These are phyloP conservation scores for Apostichopus californicus DNA, from an alignment of 35 echinoderm and acorn worm genomes.

Conservation along the genomic window DNA sequence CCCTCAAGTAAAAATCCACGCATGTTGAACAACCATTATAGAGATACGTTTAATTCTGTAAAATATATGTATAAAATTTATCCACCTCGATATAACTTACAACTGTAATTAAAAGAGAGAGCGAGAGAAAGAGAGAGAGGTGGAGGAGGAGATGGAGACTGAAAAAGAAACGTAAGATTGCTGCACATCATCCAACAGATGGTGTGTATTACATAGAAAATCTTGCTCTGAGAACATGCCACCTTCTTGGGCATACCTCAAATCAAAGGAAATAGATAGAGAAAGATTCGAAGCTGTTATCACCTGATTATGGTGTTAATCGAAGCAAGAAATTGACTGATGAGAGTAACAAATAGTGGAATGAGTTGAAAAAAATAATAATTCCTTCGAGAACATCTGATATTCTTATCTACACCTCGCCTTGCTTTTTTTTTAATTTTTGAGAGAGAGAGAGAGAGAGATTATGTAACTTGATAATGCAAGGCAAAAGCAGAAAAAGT, in stretches of 20 bases:
- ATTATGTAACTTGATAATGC: neutral
- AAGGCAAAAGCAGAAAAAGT: too few species aligned
- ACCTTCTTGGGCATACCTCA: neutral
- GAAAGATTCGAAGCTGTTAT: neutral
- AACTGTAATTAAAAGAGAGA: too few species aligned
- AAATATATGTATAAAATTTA: too few species aligned
- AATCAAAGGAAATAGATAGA: neutral
- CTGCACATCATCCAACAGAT: neutral
- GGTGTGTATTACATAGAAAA: neutral
- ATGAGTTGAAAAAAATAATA: neutral
- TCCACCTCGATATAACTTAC: too few species aligned
- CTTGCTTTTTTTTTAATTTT: neutral
- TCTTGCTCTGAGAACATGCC: neutral
- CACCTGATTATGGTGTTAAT: constrained; percentile 9
- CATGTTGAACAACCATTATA: too few species aligned
- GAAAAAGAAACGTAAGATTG: too few species aligned
- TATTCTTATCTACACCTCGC: neutral
- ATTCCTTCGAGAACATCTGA: neutral
- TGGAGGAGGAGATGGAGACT: too few species aligned
- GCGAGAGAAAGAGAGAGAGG: too few species aligned
- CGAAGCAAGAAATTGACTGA: constrained; percentile 8
- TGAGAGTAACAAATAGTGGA: neutral
- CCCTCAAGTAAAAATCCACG: too few species aligned
- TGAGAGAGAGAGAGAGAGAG: neutral
- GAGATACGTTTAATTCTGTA: too few species aligned